phyloP scores from a whole-genome alignment of 1,140 invertebrate genomes.

The Macrobrachium nipponense region DNA sequence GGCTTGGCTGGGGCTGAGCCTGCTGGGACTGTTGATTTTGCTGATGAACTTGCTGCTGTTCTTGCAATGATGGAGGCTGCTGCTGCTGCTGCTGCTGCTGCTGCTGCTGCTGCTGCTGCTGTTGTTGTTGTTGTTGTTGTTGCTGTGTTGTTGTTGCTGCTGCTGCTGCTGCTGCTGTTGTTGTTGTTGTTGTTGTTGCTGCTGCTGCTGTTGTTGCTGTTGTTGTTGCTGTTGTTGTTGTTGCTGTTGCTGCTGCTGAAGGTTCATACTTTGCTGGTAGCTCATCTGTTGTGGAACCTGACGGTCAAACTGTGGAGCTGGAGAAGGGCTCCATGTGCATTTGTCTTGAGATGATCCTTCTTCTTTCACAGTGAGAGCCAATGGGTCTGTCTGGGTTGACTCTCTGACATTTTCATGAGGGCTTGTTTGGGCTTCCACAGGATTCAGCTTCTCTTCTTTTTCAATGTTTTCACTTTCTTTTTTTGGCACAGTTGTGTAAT shows the following conservation, averaged over 20 bases:
- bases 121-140: slow-evolving; percentile 17
- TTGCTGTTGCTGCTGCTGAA: slow-evolving; percentile 28
- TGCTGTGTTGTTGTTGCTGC: slow-evolving; percentile 36
- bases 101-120: slow-evolving; percentile 26
- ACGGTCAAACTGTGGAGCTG: neutral
- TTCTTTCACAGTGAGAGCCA: too few relatives aligned
- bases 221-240: slow-evolving; percentile 18
- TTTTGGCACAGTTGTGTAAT: too few relatives aligned
- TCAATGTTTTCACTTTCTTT: too few relatives aligned
- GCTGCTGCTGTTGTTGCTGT: slow-evolving; percentile 23
- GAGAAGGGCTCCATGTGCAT: too few relatives aligned
- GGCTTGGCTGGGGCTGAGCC: slow-evolving; percentile 7
- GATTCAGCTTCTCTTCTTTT: too few relatives aligned
- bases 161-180: slow-evolving; percentile 36
- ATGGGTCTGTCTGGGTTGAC: too few relatives aligned
- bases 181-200: slow-evolving; percentile 7
- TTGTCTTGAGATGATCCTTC: too few relatives aligned
- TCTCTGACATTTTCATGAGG: too few relatives aligned
- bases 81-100: slow-evolving; percentile 23
- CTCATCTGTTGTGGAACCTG: slow-evolving; percentile 6
- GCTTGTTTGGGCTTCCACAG: too few relatives aligned
- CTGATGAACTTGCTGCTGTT: slow-evolving; percentile 16
- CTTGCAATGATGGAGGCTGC: neutral
- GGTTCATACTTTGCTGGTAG: slow-evolving; percentile 1
- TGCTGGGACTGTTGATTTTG: slow-evolving; percentile 28